Evolutionary conservation across 2,113 vertebrate genomes (phyloP).

Genomic region (Laticauda colubrina): DNA sequence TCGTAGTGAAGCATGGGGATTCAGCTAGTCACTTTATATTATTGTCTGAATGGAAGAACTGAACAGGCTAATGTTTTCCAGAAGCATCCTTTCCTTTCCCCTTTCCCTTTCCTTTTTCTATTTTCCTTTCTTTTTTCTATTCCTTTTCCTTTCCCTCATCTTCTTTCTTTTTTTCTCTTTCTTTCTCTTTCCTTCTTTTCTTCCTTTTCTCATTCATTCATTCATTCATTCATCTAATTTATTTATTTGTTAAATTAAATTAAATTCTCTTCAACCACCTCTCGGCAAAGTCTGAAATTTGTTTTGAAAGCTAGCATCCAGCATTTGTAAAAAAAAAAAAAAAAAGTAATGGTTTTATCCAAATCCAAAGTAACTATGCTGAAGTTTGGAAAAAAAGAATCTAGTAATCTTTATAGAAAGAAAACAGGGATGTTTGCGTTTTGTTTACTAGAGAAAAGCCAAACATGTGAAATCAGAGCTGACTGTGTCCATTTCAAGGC

Average conservation of each 20-base stretch:
- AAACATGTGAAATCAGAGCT: not conserved
- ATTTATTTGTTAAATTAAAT: too few relatives aligned
- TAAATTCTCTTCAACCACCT: not conserved
- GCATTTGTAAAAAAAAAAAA: not conserved
- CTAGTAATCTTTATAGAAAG: not conserved
- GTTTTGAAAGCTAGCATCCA: not conserved
- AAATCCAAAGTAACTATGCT: too few relatives aligned
- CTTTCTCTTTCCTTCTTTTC: too few relatives aligned
- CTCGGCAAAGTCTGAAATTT: not conserved
- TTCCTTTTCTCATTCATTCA: too few relatives aligned
- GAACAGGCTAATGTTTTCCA: not conserved
- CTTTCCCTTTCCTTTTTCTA: too few relatives aligned
- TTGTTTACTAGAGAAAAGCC: not conserved
- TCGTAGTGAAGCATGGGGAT: too few relatives aligned
- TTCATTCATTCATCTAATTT: too few relatives aligned
- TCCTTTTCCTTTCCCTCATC: too few relatives aligned
- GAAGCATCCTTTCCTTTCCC: too few relatives aligned
- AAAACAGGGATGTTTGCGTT: not conserved
- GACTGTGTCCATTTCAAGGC: not conserved
- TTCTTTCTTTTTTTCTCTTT: too few relatives aligned
- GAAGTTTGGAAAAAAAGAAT: not conserved
- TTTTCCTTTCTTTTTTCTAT: too few relatives aligned
- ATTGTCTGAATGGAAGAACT: not conserved
- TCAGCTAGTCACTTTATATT: not conserved
- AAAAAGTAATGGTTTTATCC: not conserved